phyloP scores from a whole-genome alignment of 2,113 vertebrate genomes.

The Aplodontia rufa region DNA sequence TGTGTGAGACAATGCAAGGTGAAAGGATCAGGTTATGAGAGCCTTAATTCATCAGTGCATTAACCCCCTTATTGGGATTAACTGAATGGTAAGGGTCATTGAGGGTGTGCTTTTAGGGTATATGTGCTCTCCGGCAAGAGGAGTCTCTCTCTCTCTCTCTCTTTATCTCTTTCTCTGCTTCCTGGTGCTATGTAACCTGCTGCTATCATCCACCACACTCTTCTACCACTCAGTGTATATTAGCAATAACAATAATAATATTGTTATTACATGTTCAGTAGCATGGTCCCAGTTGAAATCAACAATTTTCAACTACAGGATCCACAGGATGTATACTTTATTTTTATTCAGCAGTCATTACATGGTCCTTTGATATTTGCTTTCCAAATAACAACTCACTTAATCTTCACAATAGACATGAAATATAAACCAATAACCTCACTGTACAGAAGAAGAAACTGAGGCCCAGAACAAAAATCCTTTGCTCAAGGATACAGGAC shows the following conservation, averaged over 20 bases:
- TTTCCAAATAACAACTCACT: constrained; percentile 41
- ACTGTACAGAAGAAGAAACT: not conserved
- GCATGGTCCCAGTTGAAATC: not conserved
- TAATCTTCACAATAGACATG: not conserved
- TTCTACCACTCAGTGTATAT: too few relatives aligned
- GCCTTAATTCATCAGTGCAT: too few relatives aligned
- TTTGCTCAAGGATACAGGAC: not conserved
- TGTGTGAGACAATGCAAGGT: too few relatives aligned
- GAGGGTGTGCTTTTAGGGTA: too few relatives aligned
- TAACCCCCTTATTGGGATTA: too few relatives aligned
- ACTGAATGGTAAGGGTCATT: too few relatives aligned
- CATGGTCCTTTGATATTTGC: not conserved
- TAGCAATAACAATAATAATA: not conserved
- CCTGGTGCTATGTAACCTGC: too few relatives aligned
- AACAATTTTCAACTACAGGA: not conserved
- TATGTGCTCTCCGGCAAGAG: too few relatives aligned
- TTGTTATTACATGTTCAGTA: not conserved
- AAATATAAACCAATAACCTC: not conserved
- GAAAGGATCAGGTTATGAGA: too few relatives aligned
- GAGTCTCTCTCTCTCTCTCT: too few relatives aligned
- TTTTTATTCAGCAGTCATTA: not conserved
- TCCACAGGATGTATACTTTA: not conserved
- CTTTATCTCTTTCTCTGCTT: too few relatives aligned
- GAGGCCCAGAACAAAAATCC: not conserved
- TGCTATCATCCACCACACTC: too few relatives aligned